A percentile compares a stretch with the other conserved stretches of the same genome.
These are phyloP conservation scores for Enhydra lutris DNA, from an alignment of 2,113 vertebrate genomes.

Conservation along the genomic window DNA sequence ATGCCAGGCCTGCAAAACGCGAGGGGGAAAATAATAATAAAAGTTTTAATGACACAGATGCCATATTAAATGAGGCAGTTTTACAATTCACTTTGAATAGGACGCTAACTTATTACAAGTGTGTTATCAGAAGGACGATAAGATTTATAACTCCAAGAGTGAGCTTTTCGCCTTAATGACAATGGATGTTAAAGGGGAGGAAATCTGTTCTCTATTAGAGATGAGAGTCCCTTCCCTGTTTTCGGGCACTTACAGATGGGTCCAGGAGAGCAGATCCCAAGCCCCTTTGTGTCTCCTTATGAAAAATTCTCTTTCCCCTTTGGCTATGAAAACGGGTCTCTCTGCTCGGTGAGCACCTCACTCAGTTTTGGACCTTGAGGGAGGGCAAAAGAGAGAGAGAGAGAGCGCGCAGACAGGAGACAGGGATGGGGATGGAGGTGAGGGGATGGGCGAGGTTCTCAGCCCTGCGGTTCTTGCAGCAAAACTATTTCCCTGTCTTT, in stretches of 20 bases:
- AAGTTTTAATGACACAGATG: constrained; percentile 83
- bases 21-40: neutral
- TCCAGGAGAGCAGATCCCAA: constrained; percentile 48
- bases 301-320: constrained; percentile 77
- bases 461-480: neutral
- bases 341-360: neutral
- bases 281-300: constrained; percentile 78
- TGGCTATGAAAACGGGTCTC: neutral
- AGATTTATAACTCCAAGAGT: constrained; percentile 85
- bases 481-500: constrained; percentile 66
- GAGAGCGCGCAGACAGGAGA: neutral
- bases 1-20: neutral
- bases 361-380: neutral
- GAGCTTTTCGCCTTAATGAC: constrained; percentile 81
- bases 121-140: constrained; percentile 85
- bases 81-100: constrained; percentile 83
- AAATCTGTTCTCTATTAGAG: constrained; percentile 82
- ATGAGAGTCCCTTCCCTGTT: constrained; percentile 59
- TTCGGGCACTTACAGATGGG: constrained; percentile 30
- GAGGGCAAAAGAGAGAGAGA: neutral
- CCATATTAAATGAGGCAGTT: constrained; percentile 83
- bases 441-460: neutral
- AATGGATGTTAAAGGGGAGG: constrained; percentile 76
- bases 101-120: constrained; percentile 84
- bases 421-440: neutral